Evolutionary conservation across 2,113 vertebrate genomes (phyloP).

Genomic region (Uria lomvia): DNA sequence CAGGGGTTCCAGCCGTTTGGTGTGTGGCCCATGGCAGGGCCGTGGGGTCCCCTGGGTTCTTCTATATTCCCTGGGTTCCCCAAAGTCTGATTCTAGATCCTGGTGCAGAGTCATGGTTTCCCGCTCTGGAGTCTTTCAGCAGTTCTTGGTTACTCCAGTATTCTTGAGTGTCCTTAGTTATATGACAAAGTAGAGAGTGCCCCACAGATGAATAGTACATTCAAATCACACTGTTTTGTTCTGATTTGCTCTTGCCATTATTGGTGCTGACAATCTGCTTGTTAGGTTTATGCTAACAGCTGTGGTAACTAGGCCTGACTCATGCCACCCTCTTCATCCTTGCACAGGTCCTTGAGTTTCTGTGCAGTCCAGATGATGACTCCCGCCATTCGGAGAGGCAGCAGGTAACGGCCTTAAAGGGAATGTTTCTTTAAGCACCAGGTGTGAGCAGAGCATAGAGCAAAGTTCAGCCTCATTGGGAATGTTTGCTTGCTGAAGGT

Average conservation of each 20-base stretch:
- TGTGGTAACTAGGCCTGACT: neutral
- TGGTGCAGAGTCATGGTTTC: neutral
- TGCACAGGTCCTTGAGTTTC: slow-evolving; percentile 91
- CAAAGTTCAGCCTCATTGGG: neutral
- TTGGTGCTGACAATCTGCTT: neutral
- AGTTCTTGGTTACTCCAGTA: neutral
- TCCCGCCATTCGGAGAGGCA: slow-evolving; percentile 94
- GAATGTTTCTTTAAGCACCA: neutral
- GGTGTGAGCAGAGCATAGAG: neutral
- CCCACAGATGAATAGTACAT: neutral
- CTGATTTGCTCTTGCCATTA: neutral
- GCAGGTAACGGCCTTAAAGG: slow-evolving; percentile 77
- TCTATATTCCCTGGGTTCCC: neutral
- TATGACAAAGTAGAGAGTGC: neutral
- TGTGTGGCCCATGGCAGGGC: neutral
- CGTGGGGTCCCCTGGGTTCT: neutral
- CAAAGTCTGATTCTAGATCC: neutral
- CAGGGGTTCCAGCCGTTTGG: neutral
- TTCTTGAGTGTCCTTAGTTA: neutral
- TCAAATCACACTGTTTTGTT: fast-evolving
- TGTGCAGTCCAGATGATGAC: slow-evolving; percentile 93
- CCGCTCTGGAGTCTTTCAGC: neutral
- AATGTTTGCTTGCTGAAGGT: neutral
- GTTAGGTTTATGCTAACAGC: neutral
- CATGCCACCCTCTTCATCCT: neutral